These are phyloP conservation scores for Drosophila kanapiae DNA, from an alignment of 1,140 invertebrate genomes.

Conservation along the genomic window DNA sequence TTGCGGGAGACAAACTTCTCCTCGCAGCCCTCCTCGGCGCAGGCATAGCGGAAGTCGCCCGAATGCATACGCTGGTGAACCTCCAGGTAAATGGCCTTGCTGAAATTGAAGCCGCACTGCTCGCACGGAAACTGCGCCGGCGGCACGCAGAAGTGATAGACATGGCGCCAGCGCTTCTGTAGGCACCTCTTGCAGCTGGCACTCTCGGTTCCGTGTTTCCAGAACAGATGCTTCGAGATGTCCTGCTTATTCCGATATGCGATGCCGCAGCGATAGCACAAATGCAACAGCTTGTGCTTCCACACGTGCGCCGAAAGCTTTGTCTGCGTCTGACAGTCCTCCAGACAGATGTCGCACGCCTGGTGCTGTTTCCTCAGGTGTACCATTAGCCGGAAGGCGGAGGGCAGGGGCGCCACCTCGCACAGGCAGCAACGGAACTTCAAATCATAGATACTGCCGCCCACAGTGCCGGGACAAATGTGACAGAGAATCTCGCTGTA, in stretches of 20 bases:
- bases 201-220: conserved; percentile 96
- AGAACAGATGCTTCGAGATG: conserved; percentile 94
- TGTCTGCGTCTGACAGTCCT: conserved; percentile 90
- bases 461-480: conserved; percentile 91
- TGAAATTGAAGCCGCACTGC: conserved; percentile 91
- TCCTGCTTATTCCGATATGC: conserved; percentile 94
- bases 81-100: conserved; percentile 91
- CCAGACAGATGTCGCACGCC: conserved; percentile 93
- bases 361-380: conserved; percentile 93
- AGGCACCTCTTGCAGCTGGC: conserved; percentile 93
- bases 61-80: conserved; percentile 93
- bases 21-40: conserved; percentile 89
- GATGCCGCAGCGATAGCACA: conserved; percentile 94
- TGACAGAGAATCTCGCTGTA: conserved; percentile 94
- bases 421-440: conserved; percentile 91
- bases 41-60: conserved; percentile 90
- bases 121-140: conserved; percentile 92
- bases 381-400: conserved; percentile 93
- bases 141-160: conserved; percentile 95
- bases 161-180: conserved; percentile 95
- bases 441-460: conserved; percentile 86
- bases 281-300: conserved; percentile 94
- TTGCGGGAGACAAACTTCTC: conserved; percentile 93
- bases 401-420: conserved; percentile 90
- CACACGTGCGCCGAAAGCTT: conserved; percentile 93